Conservation (phyloP, 1,140 invertebrate genomes). For the Periplaneta americana region DNA sequence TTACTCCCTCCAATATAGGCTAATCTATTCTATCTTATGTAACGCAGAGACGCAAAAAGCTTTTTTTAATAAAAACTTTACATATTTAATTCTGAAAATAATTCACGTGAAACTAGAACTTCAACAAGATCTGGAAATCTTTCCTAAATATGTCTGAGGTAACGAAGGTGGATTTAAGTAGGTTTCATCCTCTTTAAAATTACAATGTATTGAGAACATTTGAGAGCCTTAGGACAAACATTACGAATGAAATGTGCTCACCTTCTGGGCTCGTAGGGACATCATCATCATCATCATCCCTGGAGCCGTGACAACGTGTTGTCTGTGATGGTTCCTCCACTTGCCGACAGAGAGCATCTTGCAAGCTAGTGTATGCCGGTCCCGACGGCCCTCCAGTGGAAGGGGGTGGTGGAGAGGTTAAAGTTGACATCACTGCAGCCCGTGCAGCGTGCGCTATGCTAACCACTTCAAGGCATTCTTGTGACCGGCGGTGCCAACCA, state of each 20-base stretch:
- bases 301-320: neutral
- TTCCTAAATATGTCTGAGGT: no score
- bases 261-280: neutral
- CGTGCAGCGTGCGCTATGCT: neutral
- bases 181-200: no score
- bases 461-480: neutral
- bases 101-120: no score
- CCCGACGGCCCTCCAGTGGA: neutral
- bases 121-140: no score
- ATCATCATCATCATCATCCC: neutral
- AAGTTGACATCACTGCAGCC: neutral
- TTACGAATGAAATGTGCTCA: neutral
- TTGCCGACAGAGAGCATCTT: neutral
- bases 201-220: no score
- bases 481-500: neutral
- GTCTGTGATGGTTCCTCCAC: neutral
- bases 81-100: no score
- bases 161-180: no score
- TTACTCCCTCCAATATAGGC: no score
- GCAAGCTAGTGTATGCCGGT: neutral
- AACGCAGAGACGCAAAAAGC: no score
- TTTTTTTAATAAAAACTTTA: no score
- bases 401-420: neutral
- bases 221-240: no score
- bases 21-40: no score